A percentile compares a stretch with the other conserved stretches of the same genome.
phyloP scores from a whole-genome alignment of 2,113 vertebrate species.

The Oriolus oriolus region DNA sequence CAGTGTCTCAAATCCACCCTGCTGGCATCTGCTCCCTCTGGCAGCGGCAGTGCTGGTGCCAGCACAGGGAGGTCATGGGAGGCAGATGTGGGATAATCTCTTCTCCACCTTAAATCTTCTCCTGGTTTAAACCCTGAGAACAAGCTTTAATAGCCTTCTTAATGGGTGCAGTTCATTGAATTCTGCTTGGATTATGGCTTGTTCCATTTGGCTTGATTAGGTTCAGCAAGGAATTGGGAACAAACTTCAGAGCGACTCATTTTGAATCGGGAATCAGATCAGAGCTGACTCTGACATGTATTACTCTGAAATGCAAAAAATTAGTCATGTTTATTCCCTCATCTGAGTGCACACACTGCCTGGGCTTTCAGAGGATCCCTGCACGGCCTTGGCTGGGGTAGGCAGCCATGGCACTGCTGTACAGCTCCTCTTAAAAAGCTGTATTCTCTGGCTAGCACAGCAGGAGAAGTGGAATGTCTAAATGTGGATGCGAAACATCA shows the following conservation, averaged over 20 bases:
- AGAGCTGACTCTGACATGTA: not conserved
- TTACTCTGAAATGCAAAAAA: not conserved
- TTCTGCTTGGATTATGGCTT: slow-evolving; percentile 26
- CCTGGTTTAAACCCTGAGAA: slow-evolving; percentile 5
- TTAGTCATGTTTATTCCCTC: not conserved
- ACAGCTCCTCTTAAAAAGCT: not conserved
- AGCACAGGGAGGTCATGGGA: not conserved
- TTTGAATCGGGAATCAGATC: not conserved
- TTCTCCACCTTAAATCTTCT: slow-evolving; percentile 16
- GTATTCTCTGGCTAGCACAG: not conserved
- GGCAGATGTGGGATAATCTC: slow-evolving; percentile 47
- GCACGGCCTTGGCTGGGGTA: not conserved
- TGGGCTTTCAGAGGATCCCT: not conserved
- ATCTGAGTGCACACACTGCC: not conserved
- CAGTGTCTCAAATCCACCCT: not conserved
- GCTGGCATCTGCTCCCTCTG: not conserved
- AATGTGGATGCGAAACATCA: not conserved
- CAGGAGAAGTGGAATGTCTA: not conserved
- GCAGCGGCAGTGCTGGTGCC: not conserved
- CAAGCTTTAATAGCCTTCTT: slow-evolving; percentile 19
- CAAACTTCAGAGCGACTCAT: not conserved
- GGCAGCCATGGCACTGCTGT: not conserved
- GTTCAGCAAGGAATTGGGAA: slow-evolving; percentile 14
- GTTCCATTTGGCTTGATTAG: slow-evolving; percentile 33
- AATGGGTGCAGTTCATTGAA: slow-evolving; percentile 27